Base-by-base conservation (phyloP, 2,113 vertebrate genomes). In the Muntiacus muntjak region DNA sequence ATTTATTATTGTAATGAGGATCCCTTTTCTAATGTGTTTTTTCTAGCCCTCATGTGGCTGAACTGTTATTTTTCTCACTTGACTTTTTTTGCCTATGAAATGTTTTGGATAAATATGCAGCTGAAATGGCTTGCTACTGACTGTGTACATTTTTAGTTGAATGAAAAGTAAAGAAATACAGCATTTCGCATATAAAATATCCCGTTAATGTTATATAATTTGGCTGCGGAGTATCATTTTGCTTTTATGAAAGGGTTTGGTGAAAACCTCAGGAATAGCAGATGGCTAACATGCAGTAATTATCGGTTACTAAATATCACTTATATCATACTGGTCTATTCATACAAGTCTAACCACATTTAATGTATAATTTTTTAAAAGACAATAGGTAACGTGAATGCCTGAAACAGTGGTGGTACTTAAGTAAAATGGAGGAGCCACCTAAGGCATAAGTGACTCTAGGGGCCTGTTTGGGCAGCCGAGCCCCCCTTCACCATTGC, bases 71-170 rank as follows among this genome's bases (percentile, higher is more conserved):
- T 98, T 97, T 98, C 97, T 98, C 97, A 97, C 96, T 97, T 98
- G 97, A 98, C 94, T 97, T 97, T 97, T 98, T 98, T 97, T 97
- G 95, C 97, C 87, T 95, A 28, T 98, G 97, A 97, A 98, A 98
- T 98, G 97, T 98, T 97, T 98, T 98, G 93, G 97, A 98, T 98
- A 98, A 98, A 98, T 98, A 98, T 90, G 97, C 97, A 98, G 95
- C 97, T 98, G 97, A 96, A 97, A 98, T 97, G 97, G 97, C 97
- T 98, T 98, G 98, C 98, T 98, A 98, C 98, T 96, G 97, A 97
- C 97, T 97, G 98, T 98, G 97, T 98, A 98, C 97, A 98, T 97
- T 98, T 98, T 98, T 91, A 47, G 96, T 86, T 98, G 98, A 98
- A 98, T 98, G 96, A 97, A 97, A 98, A 97, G 94, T 98, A 97